These are phyloP conservation scores for Naja naja DNA, from an alignment of 2,113 vertebrate genomes.

Conservation along the genomic window DNA sequence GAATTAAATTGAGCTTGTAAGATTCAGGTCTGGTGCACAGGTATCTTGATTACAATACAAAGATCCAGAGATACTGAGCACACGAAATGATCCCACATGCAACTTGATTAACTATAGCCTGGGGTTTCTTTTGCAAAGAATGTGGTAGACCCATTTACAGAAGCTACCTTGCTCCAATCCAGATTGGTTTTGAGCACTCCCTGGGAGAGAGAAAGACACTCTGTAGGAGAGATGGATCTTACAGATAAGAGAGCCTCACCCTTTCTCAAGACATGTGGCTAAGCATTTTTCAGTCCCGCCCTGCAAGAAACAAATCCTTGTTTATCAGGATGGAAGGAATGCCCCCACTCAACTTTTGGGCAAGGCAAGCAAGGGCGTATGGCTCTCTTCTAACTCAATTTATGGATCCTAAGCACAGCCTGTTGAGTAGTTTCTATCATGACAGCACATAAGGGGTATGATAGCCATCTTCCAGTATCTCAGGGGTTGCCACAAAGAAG, in stretches of 20 bases:
- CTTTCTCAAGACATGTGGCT: not conserved
- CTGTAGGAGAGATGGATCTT: not conserved
- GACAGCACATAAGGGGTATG: not conserved
- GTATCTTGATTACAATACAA: not conserved
- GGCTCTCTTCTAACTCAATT: not conserved
- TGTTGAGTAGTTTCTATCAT: not conserved
- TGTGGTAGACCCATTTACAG: not conserved
- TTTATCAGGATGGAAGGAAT: not conserved
- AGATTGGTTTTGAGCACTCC: too few relatives aligned
- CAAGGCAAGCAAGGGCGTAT: not conserved
- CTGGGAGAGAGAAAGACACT: not conserved
- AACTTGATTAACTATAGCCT: not conserved
- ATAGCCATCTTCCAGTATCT: too few relatives aligned
- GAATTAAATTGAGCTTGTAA: not conserved
- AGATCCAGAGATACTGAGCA: not conserved
- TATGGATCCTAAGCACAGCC: not conserved
- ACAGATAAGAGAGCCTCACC: constrained; percentile 14
- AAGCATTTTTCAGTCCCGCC: not conserved
- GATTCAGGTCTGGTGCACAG: not conserved
- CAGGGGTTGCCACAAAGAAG: too few relatives aligned
- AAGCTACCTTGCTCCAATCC: not conserved
- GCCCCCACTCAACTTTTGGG: not conserved
- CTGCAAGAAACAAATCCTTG: not conserved
- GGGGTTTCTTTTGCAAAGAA: not conserved
- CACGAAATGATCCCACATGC: not conserved